A percentile compares a stretch with the other conserved stretches of the same genome.
Evolutionary conservation across 2,888 invertebrate genomes (phyloP).

Genomic region (Catocala sponsa): DNA sequence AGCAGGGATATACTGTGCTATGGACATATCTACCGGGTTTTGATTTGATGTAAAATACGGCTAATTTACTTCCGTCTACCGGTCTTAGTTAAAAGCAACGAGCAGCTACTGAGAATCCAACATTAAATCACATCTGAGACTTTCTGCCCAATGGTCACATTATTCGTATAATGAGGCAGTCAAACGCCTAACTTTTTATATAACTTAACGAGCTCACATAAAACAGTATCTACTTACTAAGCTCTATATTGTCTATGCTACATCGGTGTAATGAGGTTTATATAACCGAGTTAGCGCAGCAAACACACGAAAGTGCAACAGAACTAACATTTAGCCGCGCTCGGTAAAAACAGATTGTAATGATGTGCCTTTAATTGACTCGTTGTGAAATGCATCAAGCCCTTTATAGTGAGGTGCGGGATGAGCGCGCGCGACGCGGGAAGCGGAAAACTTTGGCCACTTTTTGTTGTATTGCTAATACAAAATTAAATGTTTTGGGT

Average conservation of each 20-base stretch:
- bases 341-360: constrained; percentile 69
- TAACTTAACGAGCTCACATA: too few relatives aligned
- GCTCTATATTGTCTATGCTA: neutral
- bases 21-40: too few relatives aligned
- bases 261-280: neutral
- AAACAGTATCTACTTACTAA: neutral
- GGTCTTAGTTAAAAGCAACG: too few relatives aligned
- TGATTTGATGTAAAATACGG: too few relatives aligned
- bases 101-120: too few relatives aligned
- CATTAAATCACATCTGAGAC: too few relatives aligned
- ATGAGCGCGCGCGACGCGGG: constrained; percentile 36
- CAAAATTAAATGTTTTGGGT: neutral
- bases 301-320: constrained; percentile 48
- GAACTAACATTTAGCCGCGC: constrained; percentile 56
- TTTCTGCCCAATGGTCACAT: too few relatives aligned
- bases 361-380: constrained; percentile 78
- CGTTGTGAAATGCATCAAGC: constrained; percentile 74
- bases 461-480: too few relatives aligned
- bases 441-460: constrained; percentile 42
- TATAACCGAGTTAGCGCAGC: neutral
- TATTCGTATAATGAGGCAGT: too few relatives aligned
- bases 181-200: too few relatives aligned
- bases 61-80: too few relatives aligned
- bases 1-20: too few relatives aligned
- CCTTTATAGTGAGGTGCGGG: constrained; percentile 44